Evolutionary conservation across 2,113 vertebrate species (phyloP).

Genomic region (Nibea coibor): DNA sequence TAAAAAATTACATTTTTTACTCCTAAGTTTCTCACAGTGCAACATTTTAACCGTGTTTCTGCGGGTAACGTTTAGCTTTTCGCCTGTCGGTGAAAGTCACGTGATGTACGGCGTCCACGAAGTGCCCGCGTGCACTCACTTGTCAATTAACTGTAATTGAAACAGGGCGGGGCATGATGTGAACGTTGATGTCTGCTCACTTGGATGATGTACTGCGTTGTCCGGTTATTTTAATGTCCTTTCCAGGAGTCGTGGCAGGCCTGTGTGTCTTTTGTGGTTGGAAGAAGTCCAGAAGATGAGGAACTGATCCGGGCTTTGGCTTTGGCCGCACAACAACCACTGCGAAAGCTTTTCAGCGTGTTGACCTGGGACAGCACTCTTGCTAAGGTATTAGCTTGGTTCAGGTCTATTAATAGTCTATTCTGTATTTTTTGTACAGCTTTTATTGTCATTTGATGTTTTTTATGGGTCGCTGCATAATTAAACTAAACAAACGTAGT

Average conservation of each 20-base stretch:
- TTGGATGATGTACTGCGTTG: not conserved
- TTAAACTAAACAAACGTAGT: not conserved
- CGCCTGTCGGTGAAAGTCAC: not conserved
- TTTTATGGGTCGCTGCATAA: not conserved
- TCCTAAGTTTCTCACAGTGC: too few relatives aligned
- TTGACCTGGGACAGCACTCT: slow-evolving; percentile 80
- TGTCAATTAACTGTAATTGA: not conserved
- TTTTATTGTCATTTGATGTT: not conserved
- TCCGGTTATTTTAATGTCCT: not conserved
- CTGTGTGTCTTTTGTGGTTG: slow-evolving; percentile 84
- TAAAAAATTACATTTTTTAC: too few relatives aligned
- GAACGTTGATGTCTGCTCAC: not conserved
- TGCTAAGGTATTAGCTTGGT: slow-evolving; percentile 80
- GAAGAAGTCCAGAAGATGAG: slow-evolving; percentile 80
- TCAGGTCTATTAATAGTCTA: too few relatives aligned
- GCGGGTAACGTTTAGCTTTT: not conserved
- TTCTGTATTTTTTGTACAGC: not conserved
- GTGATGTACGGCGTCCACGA: not conserved
- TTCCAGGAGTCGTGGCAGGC: slow-evolving; percentile 87
- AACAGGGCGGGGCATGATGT: not conserved
- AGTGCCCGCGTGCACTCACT: not conserved
- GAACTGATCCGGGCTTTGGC: slow-evolving; percentile 79
- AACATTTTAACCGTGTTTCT: not conserved
- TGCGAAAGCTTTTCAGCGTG: slow-evolving; percentile 85
- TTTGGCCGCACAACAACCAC: slow-evolving; percentile 82